Conservation (phyloP, 2,797 vertebrate genomes). For the Caiman crocodilus region DNA sequence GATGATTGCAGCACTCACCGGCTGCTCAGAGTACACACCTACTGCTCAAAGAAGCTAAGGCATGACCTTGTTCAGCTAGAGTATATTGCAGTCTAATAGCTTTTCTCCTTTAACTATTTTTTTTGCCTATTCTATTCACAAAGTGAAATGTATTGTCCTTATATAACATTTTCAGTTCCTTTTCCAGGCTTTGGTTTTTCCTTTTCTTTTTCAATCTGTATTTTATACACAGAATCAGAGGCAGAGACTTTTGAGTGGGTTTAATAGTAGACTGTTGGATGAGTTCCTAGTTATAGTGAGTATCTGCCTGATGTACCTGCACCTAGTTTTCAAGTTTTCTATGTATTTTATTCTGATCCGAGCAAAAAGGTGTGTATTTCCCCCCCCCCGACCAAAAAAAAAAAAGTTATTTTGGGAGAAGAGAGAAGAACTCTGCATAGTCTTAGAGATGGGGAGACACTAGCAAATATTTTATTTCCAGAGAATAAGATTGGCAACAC, state of each 20-base stretch:
- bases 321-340: not conserved
- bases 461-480: conserved; percentile 39
- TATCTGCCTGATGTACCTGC: not conserved
- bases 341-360: conserved; percentile 37
- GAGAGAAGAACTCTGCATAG: conserved; percentile 17
- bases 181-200: fast-evolving
- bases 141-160: not conserved
- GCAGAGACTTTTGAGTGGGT: not conserved
- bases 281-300: not conserved
- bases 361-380: conserved; percentile 33
- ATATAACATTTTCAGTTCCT: not conserved
- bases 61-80: conserved; percentile 15
- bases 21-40: too few species aligned
- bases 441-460: conserved; percentile 42
- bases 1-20: too few species aligned
- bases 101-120: not conserved
- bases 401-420: not conserved
- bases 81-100: conserved; percentile 31
- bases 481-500: conserved; percentile 34
- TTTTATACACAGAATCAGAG: not conserved
- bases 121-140: not conserved
- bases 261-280: not conserved
- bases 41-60: not conserved
- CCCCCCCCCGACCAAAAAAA: conserved; percentile 20
- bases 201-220: conserved; percentile 28